Evolutionary conservation across 1,140 invertebrate genomes (phyloP), one percentile per base, ranked within the genome.

Genomic region (Idris sp.): DNA sequence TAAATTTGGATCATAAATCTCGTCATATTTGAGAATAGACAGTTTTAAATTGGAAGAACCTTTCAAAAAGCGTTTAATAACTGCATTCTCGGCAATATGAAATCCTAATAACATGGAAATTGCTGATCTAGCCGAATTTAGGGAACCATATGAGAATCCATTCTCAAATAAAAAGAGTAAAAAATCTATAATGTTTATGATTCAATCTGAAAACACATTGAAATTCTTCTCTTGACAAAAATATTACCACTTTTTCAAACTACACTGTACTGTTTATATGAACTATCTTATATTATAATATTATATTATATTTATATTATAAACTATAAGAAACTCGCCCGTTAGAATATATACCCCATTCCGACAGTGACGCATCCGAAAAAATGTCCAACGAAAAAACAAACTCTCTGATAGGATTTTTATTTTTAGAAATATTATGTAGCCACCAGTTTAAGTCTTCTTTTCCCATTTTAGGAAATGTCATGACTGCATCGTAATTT

Each of bases 361-460:
- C n/a, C n/a, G n/a, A n/a, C n/a, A 30, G 7, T 22, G 74, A 76
- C 0, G 61, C 56, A 41, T 73, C 74, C 2, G 68, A 56, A 22
- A 56, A 77, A 33, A 77, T 74, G 35, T 62, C 69, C 3, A 58
- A 26, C 0, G 4, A 25, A 38, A 28, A 68, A 30, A 78, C 74
- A 22, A n/a, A n/a, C n/a, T 68, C 46, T 11, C 72, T 76, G 6
- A 10, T 30, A n/a, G 41, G 33, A 10, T 46, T 62, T 15, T 22
- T 43, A 16, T 2, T 22, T 11, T 14, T 22, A 4, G 4, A 15
- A 16, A 79, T 64, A 41, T 79, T 62, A 10, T 31, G 3, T 54
- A 25, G 19, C 79, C 79, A 82, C 81, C 81, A 83, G 2, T 48
- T 2, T 8, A 83, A 72, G 38, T 73, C 71, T 8, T 53, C 26